Evolutionary conservation across 2,888 invertebrate genomes (phyloP), one percentile per base, ranked within the genome.

Genomic region (Tiphia femorata): DNA sequence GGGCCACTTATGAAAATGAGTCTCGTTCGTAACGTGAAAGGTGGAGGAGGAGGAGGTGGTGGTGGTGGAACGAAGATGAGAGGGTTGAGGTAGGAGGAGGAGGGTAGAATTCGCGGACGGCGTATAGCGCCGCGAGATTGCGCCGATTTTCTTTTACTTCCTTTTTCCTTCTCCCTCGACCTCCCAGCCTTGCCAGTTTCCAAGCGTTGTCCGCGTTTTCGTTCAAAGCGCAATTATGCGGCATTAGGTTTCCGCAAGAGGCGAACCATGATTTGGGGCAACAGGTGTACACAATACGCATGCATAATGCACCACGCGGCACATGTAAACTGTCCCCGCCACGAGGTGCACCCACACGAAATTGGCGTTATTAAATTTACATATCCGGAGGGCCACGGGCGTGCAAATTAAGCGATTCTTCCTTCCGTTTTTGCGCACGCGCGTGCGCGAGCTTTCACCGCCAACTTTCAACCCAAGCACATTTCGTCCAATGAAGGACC

Each of bases 261-360:
- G 68, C 58, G 61, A 68, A 70, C 67, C 70, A 67, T 76, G 78
- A 78, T 78, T 78, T 77, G 72, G 76, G 79, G 79, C 80, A 80
- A 80, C 80, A 80, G 80, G 80, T 80, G 80, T 78, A 78, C 78
- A 78, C 78, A 75, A 78, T 75, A 76, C 77, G 77, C 76, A 78
- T 78, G 79, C 75, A 76, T 75, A 77, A 79, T 79, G 77, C 73
- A 72, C 72, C 61, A 67, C 58, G 66, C 64, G 67, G 67, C 67
- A 65, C 70, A 70, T 61, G 70, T 70, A 65, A 70, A 70, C 62
- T 65, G 70, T 70, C 70, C n/a, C 67, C 61, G 60, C 57, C 25
- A 42, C 63, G 60, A 59, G 62, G 56, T 53, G 59, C 68, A 59
- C 67, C 70, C 61, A 62, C 67, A 62, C 67, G 54, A 65, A 64